These are phyloP conservation scores for Macrosiphum euphorbiae DNA, from an alignment of 2,888 invertebrate species.

Conservation along the genomic window DNA sequence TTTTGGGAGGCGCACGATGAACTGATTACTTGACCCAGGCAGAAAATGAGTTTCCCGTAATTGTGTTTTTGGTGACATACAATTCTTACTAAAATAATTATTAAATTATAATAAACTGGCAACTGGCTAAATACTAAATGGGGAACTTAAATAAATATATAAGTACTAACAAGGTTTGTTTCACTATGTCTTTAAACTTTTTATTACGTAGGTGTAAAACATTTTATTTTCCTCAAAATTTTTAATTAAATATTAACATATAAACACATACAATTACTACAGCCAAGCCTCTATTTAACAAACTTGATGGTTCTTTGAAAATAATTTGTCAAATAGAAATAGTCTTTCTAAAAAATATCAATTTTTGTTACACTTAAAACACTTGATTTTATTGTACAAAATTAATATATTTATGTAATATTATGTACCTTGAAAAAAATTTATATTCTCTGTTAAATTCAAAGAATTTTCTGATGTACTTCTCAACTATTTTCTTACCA, in stretches of 20 bases:
- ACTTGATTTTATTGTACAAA: too few relatives aligned
- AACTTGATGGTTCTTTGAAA: too few relatives aligned
- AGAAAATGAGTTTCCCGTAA: slow-evolving; percentile 58
- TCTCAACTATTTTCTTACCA: too few relatives aligned
- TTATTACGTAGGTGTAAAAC: neutral
- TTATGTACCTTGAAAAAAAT: too few relatives aligned
- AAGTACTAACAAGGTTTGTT: slow-evolving; percentile 47
- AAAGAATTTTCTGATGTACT: too few relatives aligned
- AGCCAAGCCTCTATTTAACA: too few relatives aligned
- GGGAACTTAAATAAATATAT: slow-evolving; percentile 3
- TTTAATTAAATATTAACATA: neutral
- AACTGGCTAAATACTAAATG: neutral
- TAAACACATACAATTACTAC: too few relatives aligned
- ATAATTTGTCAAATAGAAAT: too few relatives aligned
- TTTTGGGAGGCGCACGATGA: slow-evolving; percentile 60
- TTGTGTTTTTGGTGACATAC: slow-evolving; percentile 48
- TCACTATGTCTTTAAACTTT: slow-evolving; percentile 31
- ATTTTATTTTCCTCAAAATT: neutral
- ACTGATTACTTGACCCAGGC: slow-evolving; percentile 54
- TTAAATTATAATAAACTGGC: slow-evolving; percentile 33
- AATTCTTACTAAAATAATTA: slow-evolving; percentile 54
- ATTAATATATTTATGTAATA: too few relatives aligned
- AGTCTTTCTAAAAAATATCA: too few relatives aligned
- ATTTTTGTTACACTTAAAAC: too few relatives aligned
- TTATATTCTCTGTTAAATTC: too few relatives aligned